Evolutionary conservation across 2,113 vertebrate species (phyloP).

Genomic region (Mirounga angustirostris): DNA sequence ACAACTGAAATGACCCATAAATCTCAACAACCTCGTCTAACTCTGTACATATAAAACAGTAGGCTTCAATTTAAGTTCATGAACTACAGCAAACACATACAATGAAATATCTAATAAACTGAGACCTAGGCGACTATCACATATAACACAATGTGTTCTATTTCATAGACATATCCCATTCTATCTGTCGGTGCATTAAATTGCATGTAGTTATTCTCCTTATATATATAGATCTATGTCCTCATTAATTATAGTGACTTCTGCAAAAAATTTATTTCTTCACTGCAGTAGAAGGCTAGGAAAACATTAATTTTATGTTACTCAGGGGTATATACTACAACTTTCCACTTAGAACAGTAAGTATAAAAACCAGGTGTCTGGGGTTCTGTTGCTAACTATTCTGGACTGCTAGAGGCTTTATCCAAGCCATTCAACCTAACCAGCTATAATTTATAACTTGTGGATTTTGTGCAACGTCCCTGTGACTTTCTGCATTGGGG

Average conservation of each 20-base stretch:
- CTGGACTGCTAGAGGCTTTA: not conserved
- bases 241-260: not conserved
- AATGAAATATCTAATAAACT: accelerated
- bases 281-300: not conserved
- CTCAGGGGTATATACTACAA: not conserved
- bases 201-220: not conserved
- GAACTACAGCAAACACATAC: accelerated
- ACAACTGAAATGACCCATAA: not conserved
- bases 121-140: accelerated
- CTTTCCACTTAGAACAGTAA: not conserved
- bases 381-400: not conserved
- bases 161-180: accelerated
- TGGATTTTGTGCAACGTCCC: not conserved
- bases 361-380: not conserved
- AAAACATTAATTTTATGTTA: not conserved
- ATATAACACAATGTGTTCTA: accelerated
- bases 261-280: not conserved
- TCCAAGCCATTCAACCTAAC: too few species aligned
- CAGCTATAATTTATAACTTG: not conserved
- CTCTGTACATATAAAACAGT: not conserved
- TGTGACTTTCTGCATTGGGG: not conserved
- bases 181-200: not conserved
- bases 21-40: not conserved
- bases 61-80: not conserved
- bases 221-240: not conserved